These are phyloP conservation scores for Icerya purchasi DNA, from an alignment of 2,888 invertebrate species.

Conservation along the genomic window DNA sequence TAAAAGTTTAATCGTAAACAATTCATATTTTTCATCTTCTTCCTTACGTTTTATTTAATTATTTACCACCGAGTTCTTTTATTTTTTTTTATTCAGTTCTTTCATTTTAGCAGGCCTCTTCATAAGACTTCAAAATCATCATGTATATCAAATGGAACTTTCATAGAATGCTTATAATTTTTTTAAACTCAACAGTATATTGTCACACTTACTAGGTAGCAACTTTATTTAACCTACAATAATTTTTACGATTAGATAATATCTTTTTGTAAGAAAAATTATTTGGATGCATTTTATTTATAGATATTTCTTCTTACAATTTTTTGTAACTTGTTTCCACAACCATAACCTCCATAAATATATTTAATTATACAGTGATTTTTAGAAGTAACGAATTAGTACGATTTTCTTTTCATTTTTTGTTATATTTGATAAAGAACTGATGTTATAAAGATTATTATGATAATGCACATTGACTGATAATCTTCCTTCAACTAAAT, in stretches of 20 bases:
- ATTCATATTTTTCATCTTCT: no score
- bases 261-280: slow-evolving; percentile 3
- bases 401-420: slow-evolving; percentile 2
- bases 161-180: no score
- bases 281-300: slow-evolving; percentile 2
- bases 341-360: slow-evolving; percentile 2
- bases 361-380: slow-evolving; percentile 1
- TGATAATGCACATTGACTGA: slow-evolving; percentile 4
- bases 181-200: no score
- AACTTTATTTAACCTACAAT: no score
- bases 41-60: no score
- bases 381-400: slow-evolving; percentile 2
- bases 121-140: no score
- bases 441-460: slow-evolving; percentile 1
- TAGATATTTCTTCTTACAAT: slow-evolving; percentile 3
- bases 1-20: no score
- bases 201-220: no score
- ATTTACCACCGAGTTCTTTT: no score
- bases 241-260: slow-evolving; percentile 1
- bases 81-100: no score
- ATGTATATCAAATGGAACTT: no score
- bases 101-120: no score
- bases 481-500: slow-evolving; percentile 3
- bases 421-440: slow-evolving; percentile 1
- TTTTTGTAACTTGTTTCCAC: slow-evolving; percentile 3